Percentiles rank a stretch among this genome's conserved stretches.
phyloP scores from a whole-genome alignment of 2,797 vertebrate genomes.

The Chloroceryle amazona region DNA sequence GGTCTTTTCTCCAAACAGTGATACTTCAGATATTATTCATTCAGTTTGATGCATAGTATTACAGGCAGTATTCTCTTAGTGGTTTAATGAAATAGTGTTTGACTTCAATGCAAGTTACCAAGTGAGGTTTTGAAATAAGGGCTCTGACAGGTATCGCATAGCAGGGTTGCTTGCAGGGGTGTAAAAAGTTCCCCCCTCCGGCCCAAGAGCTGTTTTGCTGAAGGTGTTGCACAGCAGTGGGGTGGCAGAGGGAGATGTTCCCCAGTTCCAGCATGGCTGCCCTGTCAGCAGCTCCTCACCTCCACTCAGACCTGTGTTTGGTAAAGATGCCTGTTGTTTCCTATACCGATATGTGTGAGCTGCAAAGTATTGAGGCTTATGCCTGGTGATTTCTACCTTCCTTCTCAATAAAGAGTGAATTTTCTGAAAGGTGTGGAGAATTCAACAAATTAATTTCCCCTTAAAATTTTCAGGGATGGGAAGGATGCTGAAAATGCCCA shows the following conservation, averaged over 20 bases:
- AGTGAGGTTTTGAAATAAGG: background rate
- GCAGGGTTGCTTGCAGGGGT: background rate
- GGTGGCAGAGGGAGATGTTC: background rate
- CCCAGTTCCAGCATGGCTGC: background rate
- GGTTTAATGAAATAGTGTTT: background rate
- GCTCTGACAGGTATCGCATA: background rate
- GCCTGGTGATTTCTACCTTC: background rate
- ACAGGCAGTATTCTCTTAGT: background rate
- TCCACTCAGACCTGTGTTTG: background rate
- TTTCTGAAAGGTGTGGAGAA: background rate
- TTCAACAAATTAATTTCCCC: background rate
- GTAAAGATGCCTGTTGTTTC: background rate
- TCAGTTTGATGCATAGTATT: background rate
- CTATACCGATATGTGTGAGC: background rate
- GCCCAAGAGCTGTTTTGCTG: background rate
- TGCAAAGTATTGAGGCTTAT: background rate
- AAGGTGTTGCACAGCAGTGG: background rate
- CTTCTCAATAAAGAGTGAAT: background rate
- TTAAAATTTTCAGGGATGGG: background rate
- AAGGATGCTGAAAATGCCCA: background rate
- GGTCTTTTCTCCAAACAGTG: background rate
- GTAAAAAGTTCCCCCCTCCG: background rate
- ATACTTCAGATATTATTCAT: background rate
- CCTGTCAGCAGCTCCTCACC: background rate
- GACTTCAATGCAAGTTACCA: background rate